Evolutionary conservation across 92 coral and sea anemone species (phyloP), one percentile per base, ranked within the genome.

Genomic region (Blastomussa wellsi): DNA sequence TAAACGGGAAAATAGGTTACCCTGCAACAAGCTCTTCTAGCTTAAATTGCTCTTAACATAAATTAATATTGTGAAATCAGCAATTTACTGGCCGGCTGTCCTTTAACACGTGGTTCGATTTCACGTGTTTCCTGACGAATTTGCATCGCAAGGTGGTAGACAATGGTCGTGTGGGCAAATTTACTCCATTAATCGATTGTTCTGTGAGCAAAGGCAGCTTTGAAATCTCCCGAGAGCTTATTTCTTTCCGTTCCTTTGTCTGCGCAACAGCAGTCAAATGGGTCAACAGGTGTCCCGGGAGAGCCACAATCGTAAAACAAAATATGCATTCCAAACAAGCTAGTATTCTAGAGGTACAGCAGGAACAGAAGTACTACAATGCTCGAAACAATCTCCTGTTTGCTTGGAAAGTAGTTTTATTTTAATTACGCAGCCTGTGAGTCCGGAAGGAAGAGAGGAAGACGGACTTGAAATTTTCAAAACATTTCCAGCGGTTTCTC

Each of bases 221-320:
- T 81, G 66, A 68, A 83, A 44, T 83, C 86, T 74, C 80, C 53
- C 16, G 86, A 83, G 86, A 74, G 5, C 36, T 47, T 55, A 41
- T 38, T 52, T 29, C 55, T 74, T 52, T 83, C 80, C 80, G 72
- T 41, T 60, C 86, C 33, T 74, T 83, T 83, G 80, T 83, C 86
- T 19, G 79, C 35, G 29, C 37, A 8, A 24, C 49, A 55, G 80
- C 62, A 83, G 73, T 69, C 38, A 49, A 74, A 73, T 57, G 31
- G 20, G 22, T 3, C 41, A 81, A 83, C 80, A 83, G 86, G 86
- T 83, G 86, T 83, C 72, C 47, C 42, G 79, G 60, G 13, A 6
- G 15, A 32, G 29, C 59, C 60, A 37, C 41, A 37, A 62, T 28
- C 49, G 29, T 28, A n/a, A 62, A 41, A 64, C 35, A 80, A 78